These are phyloP conservation scores for Yponomeuta cagnagella DNA, from an alignment of 2,888 invertebrate species.

Conservation along the genomic window DNA sequence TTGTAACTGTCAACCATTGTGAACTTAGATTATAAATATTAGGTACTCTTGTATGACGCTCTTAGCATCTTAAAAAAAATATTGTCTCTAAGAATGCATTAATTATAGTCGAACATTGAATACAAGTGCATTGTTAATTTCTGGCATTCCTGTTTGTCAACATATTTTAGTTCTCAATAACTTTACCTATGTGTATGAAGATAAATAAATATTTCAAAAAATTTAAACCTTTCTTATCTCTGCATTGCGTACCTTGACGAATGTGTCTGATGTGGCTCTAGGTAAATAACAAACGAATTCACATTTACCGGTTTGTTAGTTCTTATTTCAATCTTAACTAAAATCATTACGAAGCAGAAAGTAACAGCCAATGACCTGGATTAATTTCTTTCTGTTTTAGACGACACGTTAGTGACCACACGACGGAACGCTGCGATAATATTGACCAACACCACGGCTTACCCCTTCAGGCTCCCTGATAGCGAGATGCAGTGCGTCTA, in stretches of 20 bases:
- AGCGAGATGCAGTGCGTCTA: conserved; percentile 33
- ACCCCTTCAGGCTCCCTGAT: conserved; percentile 39
- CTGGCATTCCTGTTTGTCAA: neutral
- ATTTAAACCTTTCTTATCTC: neutral
- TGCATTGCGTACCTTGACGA: too few relatives aligned
- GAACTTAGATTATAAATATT: too few relatives aligned
- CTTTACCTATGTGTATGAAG: neutral
- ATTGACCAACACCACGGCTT: conserved; percentile 36
- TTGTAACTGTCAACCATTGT: too few relatives aligned
- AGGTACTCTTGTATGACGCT: neutral
- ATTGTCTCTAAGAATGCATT: neutral
- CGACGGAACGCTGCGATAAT: conserved; percentile 36
- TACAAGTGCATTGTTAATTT: neutral
- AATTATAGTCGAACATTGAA: neutral
- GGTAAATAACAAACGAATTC: too few relatives aligned
- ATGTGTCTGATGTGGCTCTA: too few relatives aligned
- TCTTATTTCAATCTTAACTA: neutral
- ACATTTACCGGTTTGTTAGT: neutral
- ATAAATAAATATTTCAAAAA: neutral
- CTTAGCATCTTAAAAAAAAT: neutral
- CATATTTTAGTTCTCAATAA: neutral
- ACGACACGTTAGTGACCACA: conserved; percentile 24
- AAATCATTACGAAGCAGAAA: neutral
- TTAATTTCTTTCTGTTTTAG: conserved; percentile 43
- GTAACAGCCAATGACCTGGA: conserved; percentile 25